Evolutionary conservation across 1,140 invertebrate genomes (phyloP).

Genomic region (Atta texana): DNA sequence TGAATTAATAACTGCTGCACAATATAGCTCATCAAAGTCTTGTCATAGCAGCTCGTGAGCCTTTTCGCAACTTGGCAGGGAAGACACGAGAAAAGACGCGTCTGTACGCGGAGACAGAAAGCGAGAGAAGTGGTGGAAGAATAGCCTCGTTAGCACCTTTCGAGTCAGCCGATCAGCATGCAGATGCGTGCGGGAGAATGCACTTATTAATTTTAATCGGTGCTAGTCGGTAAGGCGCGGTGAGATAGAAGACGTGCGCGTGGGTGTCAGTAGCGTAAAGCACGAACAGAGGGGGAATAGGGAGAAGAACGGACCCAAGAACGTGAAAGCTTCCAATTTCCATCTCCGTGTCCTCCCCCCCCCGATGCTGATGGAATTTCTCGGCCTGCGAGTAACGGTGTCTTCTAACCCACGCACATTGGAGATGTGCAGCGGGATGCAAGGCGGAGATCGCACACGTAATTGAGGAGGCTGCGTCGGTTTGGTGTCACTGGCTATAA

Average conservation of each 20-base stretch:
- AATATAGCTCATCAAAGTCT: constrained; percentile 44
- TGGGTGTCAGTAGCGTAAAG: constrained; percentile 44
- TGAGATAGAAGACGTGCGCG: constrained; percentile 31
- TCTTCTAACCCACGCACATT: constrained; percentile 74
- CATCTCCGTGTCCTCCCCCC: constrained; percentile 25
- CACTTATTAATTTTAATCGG: constrained; percentile 74
- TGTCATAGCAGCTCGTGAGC: constrained; percentile 18
- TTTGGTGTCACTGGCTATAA: constrained; percentile 47
- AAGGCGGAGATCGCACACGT: constrained; percentile 45
- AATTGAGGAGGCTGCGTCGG: constrained; percentile 34
- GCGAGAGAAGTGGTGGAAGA: constrained; percentile 45
- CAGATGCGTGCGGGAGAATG: constrained; percentile 48
- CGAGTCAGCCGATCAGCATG: constrained; percentile 57
- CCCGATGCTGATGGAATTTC: constrained; percentile 63
- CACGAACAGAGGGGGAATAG: constrained; percentile 17
- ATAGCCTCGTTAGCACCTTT: constrained; percentile 73
- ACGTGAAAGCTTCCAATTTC: constrained; percentile 71
- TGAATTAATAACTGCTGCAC: constrained; percentile 30
- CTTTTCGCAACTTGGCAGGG: constrained; percentile 5
- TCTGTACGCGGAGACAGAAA: neutral
- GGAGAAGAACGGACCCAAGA: constrained; percentile 24
- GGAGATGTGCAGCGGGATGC: constrained; percentile 59
- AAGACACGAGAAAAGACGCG: constrained; percentile 65
- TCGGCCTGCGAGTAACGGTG: constrained; percentile 67
- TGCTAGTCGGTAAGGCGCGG: neutral